Conservation (phyloP, 2,113 vertebrate genomes). For the Conger conger region DNA sequence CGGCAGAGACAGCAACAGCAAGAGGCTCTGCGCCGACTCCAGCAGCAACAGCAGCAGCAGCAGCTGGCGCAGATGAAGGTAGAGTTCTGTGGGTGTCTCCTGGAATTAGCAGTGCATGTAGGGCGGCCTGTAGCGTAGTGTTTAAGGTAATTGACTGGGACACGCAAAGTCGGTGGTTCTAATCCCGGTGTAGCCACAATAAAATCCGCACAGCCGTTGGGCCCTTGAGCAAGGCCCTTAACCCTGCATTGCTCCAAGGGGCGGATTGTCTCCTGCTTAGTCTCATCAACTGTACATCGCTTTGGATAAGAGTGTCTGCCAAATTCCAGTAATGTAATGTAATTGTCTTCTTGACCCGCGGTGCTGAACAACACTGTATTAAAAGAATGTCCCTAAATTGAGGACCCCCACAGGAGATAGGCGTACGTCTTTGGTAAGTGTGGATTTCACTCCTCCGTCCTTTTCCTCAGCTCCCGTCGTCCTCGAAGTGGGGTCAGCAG, state of each 20-base stretch:
- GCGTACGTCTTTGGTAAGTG: neutral
- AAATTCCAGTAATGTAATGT: too few relatives aligned
- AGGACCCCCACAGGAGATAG: neutral
- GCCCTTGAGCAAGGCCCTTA: too few relatives aligned
- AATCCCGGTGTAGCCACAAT: too few relatives aligned
- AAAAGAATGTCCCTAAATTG: neutral
- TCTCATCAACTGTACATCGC: too few relatives aligned
- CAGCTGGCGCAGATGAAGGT: slow-evolving; percentile 99
- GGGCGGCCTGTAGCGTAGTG: too few relatives aligned
- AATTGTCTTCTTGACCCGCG: neutral
- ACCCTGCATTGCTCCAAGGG: too few relatives aligned
- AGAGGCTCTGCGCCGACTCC: slow-evolving; percentile 86
- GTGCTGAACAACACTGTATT: neutral
- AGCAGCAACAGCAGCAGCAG: slow-evolving; percentile 93
- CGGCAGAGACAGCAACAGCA: slow-evolving; percentile 82
- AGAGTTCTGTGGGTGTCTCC: neutral
- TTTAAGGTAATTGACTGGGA: too few relatives aligned
- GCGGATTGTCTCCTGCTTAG: too few relatives aligned
- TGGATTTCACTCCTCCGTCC: neutral
- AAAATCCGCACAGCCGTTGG: too few relatives aligned
- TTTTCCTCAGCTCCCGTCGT: slow-evolving; percentile 86
- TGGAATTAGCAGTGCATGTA: neutral
- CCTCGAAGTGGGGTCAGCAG: slow-evolving; percentile 98
- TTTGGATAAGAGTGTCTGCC: too few relatives aligned
- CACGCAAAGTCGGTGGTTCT: too few relatives aligned